Evolutionary conservation across 2,113 vertebrate genomes (phyloP).

Genomic region (Podarcis cretensis): DNA sequence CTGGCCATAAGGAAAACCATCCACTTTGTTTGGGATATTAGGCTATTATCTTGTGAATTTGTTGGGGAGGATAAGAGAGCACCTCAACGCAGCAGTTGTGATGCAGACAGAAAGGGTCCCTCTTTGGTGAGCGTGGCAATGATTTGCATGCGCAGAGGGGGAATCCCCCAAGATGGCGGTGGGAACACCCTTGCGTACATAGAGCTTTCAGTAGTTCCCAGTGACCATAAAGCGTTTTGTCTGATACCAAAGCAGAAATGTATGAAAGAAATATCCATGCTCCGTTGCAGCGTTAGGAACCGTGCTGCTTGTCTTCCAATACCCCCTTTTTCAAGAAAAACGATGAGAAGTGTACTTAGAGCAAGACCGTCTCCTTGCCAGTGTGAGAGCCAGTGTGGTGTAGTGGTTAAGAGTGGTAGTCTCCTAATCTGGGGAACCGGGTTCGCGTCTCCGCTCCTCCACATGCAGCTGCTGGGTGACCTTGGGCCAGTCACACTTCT

Average conservation of each 20-base stretch:
- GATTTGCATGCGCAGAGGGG: background rate
- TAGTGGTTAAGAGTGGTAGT: too few species aligned
- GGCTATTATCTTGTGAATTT: too few species aligned
- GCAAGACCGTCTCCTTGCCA: conserved; percentile 1
- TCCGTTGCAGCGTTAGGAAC: background rate
- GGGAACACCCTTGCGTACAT: too few species aligned
- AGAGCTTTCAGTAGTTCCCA: background rate
- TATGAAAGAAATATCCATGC: fast-evolving
- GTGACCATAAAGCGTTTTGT: background rate
- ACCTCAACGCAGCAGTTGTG: background rate
- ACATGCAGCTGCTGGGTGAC: too few species aligned
- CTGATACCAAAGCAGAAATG: background rate
- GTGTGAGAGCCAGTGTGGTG: too few species aligned
- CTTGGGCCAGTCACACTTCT: too few species aligned
- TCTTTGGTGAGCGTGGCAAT: background rate
- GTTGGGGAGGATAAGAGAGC: background rate
- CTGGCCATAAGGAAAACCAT: too few species aligned
- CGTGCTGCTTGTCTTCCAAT: background rate
- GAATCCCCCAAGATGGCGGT: background rate
- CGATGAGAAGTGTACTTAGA: background rate
- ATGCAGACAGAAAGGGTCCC: background rate
- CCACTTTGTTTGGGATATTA: too few species aligned
- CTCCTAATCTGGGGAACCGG: too few species aligned
- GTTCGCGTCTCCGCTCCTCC: too few species aligned
- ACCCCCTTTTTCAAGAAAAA: background rate